phyloP scores from a whole-genome alignment of 1,140 invertebrate genomes.

The Drosophila kikkawai region DNA sequence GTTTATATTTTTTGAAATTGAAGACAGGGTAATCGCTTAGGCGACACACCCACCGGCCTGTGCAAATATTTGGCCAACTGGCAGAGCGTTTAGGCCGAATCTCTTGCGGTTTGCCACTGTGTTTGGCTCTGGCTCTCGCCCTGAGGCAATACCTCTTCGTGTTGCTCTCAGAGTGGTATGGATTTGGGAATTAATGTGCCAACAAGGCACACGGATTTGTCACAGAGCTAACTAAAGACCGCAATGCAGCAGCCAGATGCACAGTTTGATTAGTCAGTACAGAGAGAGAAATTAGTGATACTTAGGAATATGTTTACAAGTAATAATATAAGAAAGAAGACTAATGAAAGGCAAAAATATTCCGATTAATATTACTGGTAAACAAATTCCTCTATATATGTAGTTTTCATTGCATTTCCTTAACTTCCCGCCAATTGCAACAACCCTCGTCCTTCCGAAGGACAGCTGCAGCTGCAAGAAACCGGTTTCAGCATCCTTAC shows the following conservation, averaged over 20 bases:
- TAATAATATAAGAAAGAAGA: neutral
- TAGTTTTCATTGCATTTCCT: neutral
- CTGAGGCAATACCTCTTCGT: constrained; percentile 9
- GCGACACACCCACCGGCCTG: constrained; percentile 24
- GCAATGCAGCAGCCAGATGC: constrained; percentile 21
- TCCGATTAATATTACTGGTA: too few species aligned
- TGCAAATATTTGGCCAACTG: constrained; percentile 39
- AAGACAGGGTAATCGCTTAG: constrained; percentile 26
- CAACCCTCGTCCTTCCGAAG: constrained; percentile 13
- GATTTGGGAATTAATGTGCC: constrained; percentile 14
- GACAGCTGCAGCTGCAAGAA: constrained; percentile 36
- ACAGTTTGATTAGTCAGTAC: constrained; percentile 7
- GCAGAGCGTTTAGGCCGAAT: constrained; percentile 11
- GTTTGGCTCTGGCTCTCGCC: constrained; percentile 22
- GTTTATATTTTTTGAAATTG: constrained; percentile 8
- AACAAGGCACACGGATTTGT: constrained; percentile 27
- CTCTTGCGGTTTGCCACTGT: constrained; percentile 31
- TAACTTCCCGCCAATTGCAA: constrained; percentile 15
- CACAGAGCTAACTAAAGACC: constrained; percentile 23
- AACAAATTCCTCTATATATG: neutral
- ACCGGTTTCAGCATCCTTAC: constrained; percentile 68
- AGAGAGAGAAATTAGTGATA: neutral
- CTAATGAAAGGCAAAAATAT: neutral
- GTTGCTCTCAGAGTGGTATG: neutral
- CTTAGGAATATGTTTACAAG: neutral